Evolutionary conservation across 1,140 invertebrate genomes (phyloP).

Genomic region (Monochamus saltuarius): DNA sequence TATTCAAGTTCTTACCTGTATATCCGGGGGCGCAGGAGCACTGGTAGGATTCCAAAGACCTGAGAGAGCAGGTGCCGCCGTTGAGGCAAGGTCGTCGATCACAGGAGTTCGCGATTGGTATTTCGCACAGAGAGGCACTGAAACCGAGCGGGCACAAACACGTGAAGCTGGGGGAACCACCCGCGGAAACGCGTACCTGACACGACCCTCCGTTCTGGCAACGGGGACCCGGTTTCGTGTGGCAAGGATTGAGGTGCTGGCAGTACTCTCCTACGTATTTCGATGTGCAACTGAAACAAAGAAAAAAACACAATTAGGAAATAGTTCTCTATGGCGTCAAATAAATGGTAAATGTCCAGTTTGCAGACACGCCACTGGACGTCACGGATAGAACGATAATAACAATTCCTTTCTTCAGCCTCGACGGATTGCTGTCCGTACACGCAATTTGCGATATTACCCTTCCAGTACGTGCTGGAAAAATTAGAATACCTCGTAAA

Average conservation of each 20-base stretch:
- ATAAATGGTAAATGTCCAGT: not conserved
- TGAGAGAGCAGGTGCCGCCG: constrained; percentile 80
- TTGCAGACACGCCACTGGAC: too few species aligned
- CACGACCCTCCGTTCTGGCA: constrained; percentile 94
- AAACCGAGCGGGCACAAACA: constrained; percentile 89
- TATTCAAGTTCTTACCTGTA: constrained; percentile 65
- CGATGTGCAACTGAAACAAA: constrained; percentile 84
- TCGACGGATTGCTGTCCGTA: too few species aligned
- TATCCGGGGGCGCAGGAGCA: constrained; percentile 83
- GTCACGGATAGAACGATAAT: too few species aligned
- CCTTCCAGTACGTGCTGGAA: too few species aligned
- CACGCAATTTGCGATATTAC: too few species aligned
- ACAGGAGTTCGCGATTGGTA: constrained; percentile 85
- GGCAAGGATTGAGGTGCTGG: constrained; percentile 89
- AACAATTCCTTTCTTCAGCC: too few species aligned
- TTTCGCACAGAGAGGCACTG: constrained; percentile 90
- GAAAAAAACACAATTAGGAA: constrained; percentile 39
- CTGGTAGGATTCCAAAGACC: constrained; percentile 73
- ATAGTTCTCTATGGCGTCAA: not conserved
- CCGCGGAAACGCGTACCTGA: constrained; percentile 67
- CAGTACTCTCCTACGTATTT: constrained; percentile 93
- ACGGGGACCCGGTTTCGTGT: constrained; percentile 70
- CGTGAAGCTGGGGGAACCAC: constrained; percentile 72
- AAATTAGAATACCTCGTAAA: too few species aligned
- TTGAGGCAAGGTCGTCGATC: constrained; percentile 84